Evolutionary conservation across 2,888 invertebrate species (phyloP), one percentile per base, ranked within the genome.

Genomic region (Clepsis dumicolana): DNA sequence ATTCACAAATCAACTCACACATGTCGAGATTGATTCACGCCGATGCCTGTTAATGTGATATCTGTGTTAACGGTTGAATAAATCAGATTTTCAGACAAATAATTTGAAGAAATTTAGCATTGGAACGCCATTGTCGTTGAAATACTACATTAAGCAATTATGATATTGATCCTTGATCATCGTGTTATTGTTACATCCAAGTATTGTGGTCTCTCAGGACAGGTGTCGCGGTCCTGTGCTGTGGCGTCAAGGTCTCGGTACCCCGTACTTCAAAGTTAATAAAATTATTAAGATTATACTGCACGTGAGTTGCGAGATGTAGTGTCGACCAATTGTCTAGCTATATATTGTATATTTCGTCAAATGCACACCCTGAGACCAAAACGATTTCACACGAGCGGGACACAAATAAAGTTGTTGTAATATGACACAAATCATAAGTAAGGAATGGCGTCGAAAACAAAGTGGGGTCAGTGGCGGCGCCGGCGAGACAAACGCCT

Each of bases 401-500:
- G 18, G 59, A 52, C 21, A 65, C 64, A 65, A 65, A 65, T 59
- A 60, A 65, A 65, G 38, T 63, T 29, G 41, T 54, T 25, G 59
- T 29, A 59, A 41, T 59, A 21, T 35, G 50, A 38, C 65, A 65
- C 65, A 65, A 65, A 59, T 65, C 65, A 65, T 65, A 65, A 50
- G 52, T 38, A 52, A 48, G 7, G 29, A n/a, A 7, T 12, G 1
- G 24, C 32, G 16, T 21, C 21, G 27, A 18, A 64, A 48, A 64
- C 41, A 29, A 56, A 60, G 59, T 29, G 52, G 25, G 65, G 21
- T 50, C 65, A 52, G 52, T 59, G 56, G 52, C 52, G 52, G 52
- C 25, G 41, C 53, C 63, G 27, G 29, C 10, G 27, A 16, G 12
- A 12, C 35, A n/a, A n/a, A n/a, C n/a, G n/a, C n/a, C n/a, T n/a